These are phyloP conservation scores for Chymomyza caudatula DNA, from an alignment of 2,888 invertebrate species.

Conservation along the genomic window DNA sequence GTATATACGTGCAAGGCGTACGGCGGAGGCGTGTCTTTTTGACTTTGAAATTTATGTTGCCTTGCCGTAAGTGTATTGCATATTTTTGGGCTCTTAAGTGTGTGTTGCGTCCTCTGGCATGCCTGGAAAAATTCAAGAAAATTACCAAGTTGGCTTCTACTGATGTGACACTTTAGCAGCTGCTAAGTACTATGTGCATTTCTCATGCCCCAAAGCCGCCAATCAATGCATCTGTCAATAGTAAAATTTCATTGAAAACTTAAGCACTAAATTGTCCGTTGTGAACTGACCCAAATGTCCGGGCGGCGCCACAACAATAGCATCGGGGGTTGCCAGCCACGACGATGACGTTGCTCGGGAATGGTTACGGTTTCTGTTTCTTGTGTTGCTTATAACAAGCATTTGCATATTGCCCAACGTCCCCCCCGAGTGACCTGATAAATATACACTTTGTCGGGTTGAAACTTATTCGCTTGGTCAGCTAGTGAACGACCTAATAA, in stretches of 20 bases:
- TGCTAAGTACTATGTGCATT: background rate
- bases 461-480: background rate
- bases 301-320: constrained; percentile 26
- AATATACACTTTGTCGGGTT: background rate
- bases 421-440: background rate
- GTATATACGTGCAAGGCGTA: background rate
- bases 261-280: background rate
- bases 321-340: constrained; percentile 31
- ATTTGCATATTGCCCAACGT: background rate
- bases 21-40: background rate
- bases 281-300: constrained; percentile 43
- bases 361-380: background rate
- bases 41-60: constrained; percentile 44
- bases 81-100: constrained; percentile 22
- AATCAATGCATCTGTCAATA: constrained; percentile 26
- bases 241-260: background rate
- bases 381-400: background rate
- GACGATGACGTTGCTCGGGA: constrained; percentile 10
- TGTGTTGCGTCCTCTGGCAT: constrained; percentile 7
- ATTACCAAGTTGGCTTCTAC: background rate
- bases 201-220: constrained; percentile 30
- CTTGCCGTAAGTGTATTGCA: constrained; percentile 15
- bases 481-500: background rate
- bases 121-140: background rate
- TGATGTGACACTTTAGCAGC: background rate